Base-by-base conservation (phyloP, 2,797 vertebrate genomes). In the Arrhamphus sclerolepis region DNA sequence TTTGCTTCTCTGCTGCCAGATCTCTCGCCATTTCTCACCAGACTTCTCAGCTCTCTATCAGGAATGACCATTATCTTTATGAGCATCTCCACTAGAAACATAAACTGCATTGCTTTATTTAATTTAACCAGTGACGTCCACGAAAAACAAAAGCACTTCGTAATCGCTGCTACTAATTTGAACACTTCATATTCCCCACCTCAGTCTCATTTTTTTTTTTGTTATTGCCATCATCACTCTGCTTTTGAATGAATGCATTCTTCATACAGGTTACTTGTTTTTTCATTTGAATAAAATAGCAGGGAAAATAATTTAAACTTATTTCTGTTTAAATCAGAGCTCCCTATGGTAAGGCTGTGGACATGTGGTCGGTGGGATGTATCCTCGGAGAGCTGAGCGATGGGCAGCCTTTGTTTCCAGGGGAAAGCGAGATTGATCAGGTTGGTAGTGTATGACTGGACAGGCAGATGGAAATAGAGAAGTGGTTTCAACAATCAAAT, bases 311-410 rank as follows among this genome's bases (percentile, higher is more conserved):
- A 41, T 47, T 19, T 26, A 21, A 52, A 16, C 9, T 21, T 64
- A 26, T 69, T 26, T 56, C 46, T 73, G 70, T 13, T 18, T 5
- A 0, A 58, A 42, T 62, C 72, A 99, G 97, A 74, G 97, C 97
- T 79, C 96, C 97, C 16, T 99, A 98, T 34, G 97, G 97, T 34
- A 99, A 99, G 72, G 96, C 97, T 0, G 97, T 98, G 89, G 97
- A 99, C 91, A 99, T 99, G 97, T 99, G 97, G 97, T 99, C 97
- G 0, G 97, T 99, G 47, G 97, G 97, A 84, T 99, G 97, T 62
- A 99, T 99, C 85, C 93, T 99, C 75, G 97, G 97, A 20, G 97
- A 98, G 85, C 93, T 99, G 83, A 99, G 97, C 50, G 97, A 99
- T 0, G 97, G 97, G 47, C 97, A 99, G 86, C 97, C 97, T 41